These are phyloP conservation scores for Ondatra zibethicus DNA, from an alignment of 2,113 vertebrate genomes.

Conservation along the genomic window DNA sequence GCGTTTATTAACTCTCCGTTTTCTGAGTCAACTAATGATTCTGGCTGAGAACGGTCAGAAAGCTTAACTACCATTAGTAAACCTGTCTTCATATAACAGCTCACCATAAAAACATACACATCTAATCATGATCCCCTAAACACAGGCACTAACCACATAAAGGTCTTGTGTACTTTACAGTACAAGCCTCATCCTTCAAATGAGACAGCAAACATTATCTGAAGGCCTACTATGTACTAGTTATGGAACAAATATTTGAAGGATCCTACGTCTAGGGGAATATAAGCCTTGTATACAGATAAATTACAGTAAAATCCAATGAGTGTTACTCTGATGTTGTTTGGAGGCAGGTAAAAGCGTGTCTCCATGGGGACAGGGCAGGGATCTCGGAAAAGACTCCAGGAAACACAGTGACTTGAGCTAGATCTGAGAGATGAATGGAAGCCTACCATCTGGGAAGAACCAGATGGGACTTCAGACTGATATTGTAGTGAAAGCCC, in stretches of 20 bases:
- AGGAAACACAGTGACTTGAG: background rate
- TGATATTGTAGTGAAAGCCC: background rate
- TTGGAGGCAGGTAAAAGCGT: slow-evolving; percentile 26
- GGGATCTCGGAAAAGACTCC: slow-evolving; percentile 13
- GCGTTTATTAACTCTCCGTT: slow-evolving; percentile 16
- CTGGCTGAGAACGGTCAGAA: slow-evolving; percentile 13
- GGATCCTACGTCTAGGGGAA: background rate
- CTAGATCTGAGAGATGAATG: slow-evolving; percentile 8
- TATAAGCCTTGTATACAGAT: background rate
- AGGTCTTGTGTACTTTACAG: background rate
- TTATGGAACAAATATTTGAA: background rate
- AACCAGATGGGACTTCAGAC: background rate
- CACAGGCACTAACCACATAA: too few relatives aligned
- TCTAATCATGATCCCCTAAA: background rate
- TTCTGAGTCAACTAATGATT: slow-evolving; percentile 32
- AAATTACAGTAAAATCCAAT: slow-evolving; percentile 33
- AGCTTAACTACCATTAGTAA: background rate
- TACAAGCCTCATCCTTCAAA: slow-evolving; percentile 24
- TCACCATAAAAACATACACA: slow-evolving; percentile 19
- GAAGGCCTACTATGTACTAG: background rate
- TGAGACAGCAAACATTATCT: slow-evolving; percentile 19
- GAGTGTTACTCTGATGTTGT: background rate
- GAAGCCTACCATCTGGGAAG: background rate
- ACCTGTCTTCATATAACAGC: slow-evolving; percentile 20
- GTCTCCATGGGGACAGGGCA: background rate